A percentile compares a stretch with the other conserved stretches of the same genome.
phyloP scores from a whole-genome alignment of 53 echinoderm and acorn worm genomes.

The Echinarachnius parma region DNA sequence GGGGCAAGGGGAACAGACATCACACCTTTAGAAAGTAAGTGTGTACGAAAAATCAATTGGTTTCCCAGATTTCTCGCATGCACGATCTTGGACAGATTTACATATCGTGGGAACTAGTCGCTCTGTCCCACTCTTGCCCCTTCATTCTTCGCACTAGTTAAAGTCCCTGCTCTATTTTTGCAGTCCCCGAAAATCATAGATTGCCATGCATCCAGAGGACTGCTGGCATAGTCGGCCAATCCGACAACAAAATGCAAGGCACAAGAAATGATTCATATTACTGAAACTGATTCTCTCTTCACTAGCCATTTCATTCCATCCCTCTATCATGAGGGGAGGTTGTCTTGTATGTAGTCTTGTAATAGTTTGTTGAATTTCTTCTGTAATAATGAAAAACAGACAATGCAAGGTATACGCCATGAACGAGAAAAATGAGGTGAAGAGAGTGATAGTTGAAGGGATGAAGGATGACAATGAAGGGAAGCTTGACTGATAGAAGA shows the following conservation, averaged over 20 bases:
- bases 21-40: constrained; percentile 19
- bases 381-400: too few relatives aligned
- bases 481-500: too few relatives aligned
- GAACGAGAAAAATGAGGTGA: too few relatives aligned
- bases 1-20: constrained; percentile 46
- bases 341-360: too few relatives aligned
- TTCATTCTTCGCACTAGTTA: background rate
- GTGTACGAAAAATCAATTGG: constrained; percentile 53
- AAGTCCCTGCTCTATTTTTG: constrained; percentile 24
- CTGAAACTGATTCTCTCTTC: constrained; percentile 28
- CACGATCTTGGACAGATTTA: constrained; percentile 60
- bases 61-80: constrained; percentile 57
- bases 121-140: constrained; percentile 48
- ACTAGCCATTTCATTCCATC: constrained; percentile 30
- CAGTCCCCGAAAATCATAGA: constrained; percentile 28
- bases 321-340: too few relatives aligned
- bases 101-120: constrained; percentile 56
- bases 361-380: too few relatives aligned
- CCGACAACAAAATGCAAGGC: constrained; percentile 53
- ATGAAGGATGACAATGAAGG: too few relatives aligned
- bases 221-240: constrained; percentile 43
- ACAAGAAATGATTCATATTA: constrained; percentile 51
- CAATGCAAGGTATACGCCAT: too few relatives aligned
- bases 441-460: too few relatives aligned
- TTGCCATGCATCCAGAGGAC: constrained; percentile 30